A percentile compares a stretch with the other conserved stretches of the same genome.
These are phyloP conservation scores for Tyto alba DNA, from an alignment of 2,113 vertebrate species.

Conservation along the genomic window DNA sequence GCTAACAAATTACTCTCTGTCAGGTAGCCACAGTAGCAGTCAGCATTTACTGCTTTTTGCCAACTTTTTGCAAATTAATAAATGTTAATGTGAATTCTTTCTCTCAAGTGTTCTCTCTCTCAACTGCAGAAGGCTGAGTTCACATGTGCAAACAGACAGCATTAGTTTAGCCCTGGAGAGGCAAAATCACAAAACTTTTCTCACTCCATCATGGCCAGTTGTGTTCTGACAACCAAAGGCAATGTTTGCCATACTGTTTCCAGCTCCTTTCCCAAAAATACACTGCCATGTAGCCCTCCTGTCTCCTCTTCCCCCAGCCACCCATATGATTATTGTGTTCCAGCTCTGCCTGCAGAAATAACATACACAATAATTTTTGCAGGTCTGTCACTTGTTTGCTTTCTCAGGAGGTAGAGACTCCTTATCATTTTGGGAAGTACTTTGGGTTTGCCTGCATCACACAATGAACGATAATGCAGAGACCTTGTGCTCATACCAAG, in stretches of 20 bases:
- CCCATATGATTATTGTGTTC: neutral
- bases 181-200: neutral
- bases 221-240: neutral
- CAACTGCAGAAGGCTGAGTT: neutral
- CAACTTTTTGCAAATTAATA: neutral
- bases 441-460: neutral
- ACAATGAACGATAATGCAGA: neutral
- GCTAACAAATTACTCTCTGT: neutral
- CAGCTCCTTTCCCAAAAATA: neutral
- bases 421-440: neutral
- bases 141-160: accelerated
- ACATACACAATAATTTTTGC: neutral
- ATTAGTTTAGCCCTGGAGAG: neutral
- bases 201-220: neutral
- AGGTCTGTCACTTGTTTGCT: neutral
- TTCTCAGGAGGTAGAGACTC: neutral
- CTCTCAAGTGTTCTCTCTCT: neutral
- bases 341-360: neutral
- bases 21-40: neutral
- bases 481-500: neutral
- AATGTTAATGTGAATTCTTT: neutral
- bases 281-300: neutral
- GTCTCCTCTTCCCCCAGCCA: neutral
- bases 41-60: neutral
- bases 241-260: neutral